These are phyloP conservation scores for Drosophila paracracens DNA, from an alignment of 2,888 invertebrate genomes.

Conservation along the genomic window DNA sequence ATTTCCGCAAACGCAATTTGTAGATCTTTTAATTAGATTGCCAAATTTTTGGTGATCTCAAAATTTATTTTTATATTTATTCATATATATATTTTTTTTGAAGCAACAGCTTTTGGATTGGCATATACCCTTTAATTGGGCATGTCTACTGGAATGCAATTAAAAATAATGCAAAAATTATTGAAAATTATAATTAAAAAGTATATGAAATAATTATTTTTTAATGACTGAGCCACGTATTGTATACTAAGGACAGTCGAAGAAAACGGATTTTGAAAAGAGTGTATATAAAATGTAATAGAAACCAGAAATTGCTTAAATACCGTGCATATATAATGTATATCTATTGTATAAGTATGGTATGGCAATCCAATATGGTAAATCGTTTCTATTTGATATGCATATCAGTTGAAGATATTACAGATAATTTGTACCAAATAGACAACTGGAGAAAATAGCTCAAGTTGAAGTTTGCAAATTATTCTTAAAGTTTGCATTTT, in stretches of 20 bases:
- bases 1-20: slow-evolving; percentile 19
- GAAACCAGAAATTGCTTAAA: neutral
- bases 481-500: too few species aligned
- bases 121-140: neutral
- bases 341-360: neutral
- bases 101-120: neutral
- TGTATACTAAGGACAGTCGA: neutral
- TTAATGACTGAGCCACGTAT: neutral
- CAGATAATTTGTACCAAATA: neutral
- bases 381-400: neutral
- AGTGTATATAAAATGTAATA: neutral
- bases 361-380: neutral
- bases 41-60: neutral
- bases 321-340: neutral
- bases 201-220: neutral
- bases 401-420: neutral
- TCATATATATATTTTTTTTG: neutral
- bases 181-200: neutral
- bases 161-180: neutral
- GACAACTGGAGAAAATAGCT: neutral
- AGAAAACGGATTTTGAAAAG: neutral
- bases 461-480: too few species aligned
- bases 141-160: neutral
- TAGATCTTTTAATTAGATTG: slow-evolving; percentile 10
- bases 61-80: neutral